phyloP scores from a whole-genome alignment of 1,140 invertebrate genomes.

The Pseudomyrmex pallidus region DNA sequence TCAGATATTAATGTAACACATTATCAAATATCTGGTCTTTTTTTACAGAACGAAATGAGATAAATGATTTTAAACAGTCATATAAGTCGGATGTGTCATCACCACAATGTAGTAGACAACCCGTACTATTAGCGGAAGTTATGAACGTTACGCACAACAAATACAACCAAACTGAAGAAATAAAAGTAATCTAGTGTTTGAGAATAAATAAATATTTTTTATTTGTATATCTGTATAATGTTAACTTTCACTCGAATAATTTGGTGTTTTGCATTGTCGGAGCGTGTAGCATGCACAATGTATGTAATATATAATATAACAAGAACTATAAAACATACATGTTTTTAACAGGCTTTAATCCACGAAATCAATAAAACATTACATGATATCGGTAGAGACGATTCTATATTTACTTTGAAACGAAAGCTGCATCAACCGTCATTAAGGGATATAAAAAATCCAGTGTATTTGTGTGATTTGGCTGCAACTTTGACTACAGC shows the following conservation, averaged over 20 bases:
- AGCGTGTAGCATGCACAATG: too few relatives aligned
- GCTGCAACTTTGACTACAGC: slow-evolving; percentile 97
- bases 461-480: slow-evolving; percentile 98
- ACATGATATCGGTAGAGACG: slow-evolving; percentile 97
- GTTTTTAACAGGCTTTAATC: slow-evolving; percentile 90
- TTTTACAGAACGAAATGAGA: slow-evolving; percentile 30
- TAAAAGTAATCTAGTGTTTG: slow-evolving; percentile 88
- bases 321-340: slow-evolving; percentile 2
- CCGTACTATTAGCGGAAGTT: slow-evolving; percentile 96
- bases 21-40: too few relatives aligned
- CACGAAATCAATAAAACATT: slow-evolving; percentile 99
- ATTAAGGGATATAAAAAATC: slow-evolving; percentile 97
- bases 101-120: slow-evolving; percentile 75
- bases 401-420: slow-evolving; percentile 96
- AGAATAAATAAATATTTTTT: neutral
- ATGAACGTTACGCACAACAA: slow-evolving; percentile 97
- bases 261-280: too few relatives aligned
- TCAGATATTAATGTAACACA: too few relatives aligned
- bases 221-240: neutral
- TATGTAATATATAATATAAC: too few relatives aligned
- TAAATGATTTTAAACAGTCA: too few relatives aligned
- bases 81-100: too few relatives aligned
- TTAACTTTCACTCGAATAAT: too few relatives aligned
- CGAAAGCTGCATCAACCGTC: slow-evolving; percentile 97
- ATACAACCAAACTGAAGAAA: slow-evolving; percentile 96